phyloP scores from a whole-genome alignment of 2,113 vertebrate species.

The Chitala chitala region DNA sequence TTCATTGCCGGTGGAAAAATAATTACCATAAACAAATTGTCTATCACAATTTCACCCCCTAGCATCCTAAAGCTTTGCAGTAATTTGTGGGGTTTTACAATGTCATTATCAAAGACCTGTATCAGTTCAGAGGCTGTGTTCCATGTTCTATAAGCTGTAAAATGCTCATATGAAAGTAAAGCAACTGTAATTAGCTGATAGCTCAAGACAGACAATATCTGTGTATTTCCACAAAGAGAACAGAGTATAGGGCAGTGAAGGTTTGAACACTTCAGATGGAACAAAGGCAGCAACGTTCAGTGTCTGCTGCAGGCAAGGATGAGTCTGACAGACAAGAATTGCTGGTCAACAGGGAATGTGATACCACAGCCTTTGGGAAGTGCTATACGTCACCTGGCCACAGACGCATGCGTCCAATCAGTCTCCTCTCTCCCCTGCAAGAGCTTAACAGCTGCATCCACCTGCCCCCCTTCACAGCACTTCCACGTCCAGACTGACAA shows the following conservation, averaged over 20 bases:
- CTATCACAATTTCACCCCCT: background rate
- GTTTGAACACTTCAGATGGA: slow-evolving; percentile 4
- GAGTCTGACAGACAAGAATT: slow-evolving; percentile 48
- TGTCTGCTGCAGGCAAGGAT: slow-evolving; percentile 51
- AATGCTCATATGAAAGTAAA: background rate
- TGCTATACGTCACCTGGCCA: slow-evolving; percentile 52
- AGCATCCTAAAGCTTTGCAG: background rate
- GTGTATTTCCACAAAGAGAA: background rate
- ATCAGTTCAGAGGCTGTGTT: no score
- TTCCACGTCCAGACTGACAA: slow-evolving; percentile 55
- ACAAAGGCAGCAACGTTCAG: background rate
- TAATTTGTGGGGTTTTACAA: background rate
- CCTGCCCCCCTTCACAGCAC: no score
- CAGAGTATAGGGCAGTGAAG: background rate
- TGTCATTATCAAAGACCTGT: no score
- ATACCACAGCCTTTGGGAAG: no score
- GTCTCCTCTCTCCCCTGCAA: slow-evolving; percentile 4
- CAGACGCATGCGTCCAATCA: slow-evolving; percentile 22
- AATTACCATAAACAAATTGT: background rate
- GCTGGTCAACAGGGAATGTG: no score
- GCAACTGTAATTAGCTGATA: background rate
- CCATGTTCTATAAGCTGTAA: no score
- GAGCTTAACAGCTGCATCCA: slow-evolving; percentile 50
- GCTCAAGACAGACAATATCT: background rate
- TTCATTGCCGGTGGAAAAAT: slow-evolving; percentile 38